Percentiles rank a stretch among this genome's conserved stretches.
phyloP scores from a whole-genome alignment of 2,797 vertebrate species.

The Neomorphus geoffroyi region DNA sequence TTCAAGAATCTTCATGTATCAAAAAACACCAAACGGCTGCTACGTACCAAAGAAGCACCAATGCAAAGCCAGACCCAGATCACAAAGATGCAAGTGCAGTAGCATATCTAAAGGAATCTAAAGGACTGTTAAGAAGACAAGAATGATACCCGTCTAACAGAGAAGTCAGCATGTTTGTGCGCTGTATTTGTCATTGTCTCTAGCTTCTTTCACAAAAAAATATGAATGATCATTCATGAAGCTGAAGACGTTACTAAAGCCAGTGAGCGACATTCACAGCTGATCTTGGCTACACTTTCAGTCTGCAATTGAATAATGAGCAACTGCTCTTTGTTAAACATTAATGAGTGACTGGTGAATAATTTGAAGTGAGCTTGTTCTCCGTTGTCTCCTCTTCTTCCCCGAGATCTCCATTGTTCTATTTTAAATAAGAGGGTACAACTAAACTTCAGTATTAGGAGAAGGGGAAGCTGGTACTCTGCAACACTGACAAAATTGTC shows the following conservation, averaged over 20 bases:
- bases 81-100: neutral
- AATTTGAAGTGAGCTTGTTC: conserved; percentile 29
- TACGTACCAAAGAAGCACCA: neutral
- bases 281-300: conserved; percentile 51
- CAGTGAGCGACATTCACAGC: conserved; percentile 47
- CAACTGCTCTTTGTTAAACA: conserved; percentile 62
- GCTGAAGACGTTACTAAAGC: neutral
- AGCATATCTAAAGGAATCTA: neutral
- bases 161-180: neutral
- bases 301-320: conserved; percentile 41
- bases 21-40: neutral
- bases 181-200: neutral
- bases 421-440: neutral
- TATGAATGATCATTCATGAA: conserved; percentile 54
- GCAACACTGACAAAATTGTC: neutral
- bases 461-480: neutral
- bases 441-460: neutral
- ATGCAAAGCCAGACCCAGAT: neutral
- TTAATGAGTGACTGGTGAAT: conserved; percentile 52
- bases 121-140: neutral
- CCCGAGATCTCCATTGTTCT: conserved; percentile 5
- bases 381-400: conserved; percentile 32
- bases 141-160: neutral
- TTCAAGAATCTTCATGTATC: neutral
- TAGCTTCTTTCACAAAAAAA: conserved; percentile 50